Base-by-base conservation (phyloP, 2,797 vertebrate genomes). In the Discoglossus pictus region DNA sequence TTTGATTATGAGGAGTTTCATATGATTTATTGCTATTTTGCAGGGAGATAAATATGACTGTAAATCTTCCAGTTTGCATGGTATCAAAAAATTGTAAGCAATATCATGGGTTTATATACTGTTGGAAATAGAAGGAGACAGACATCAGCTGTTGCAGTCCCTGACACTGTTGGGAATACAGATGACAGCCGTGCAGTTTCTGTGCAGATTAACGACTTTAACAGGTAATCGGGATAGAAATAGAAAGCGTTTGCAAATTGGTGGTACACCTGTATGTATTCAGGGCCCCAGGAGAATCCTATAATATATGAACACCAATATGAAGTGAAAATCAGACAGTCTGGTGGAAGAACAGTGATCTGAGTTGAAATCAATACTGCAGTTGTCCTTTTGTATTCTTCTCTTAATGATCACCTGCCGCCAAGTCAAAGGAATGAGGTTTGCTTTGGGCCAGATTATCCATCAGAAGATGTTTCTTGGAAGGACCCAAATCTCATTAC, bases 61-160 rank as follows among this genome's bases (percentile, higher is more conserved):
- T n/a, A 25, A 31, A 60, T 43, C 27, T 62, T 21, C 20, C 25
- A 15, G 39, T 23, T 23, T 47, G n/a, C 27, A 18, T 10, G 20
- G 9, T 52, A 35, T 27, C 6, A 34, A 15, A 10, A 34, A 34
- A 20, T 17, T 17, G 27, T 47, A 48, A 46, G 15, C 42, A 36
- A 7, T 8, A 31, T 54, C 15, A 12, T 20, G 42, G 40, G 47
- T 46, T 25, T 52, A 89, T 83, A 82, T 85, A 79, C 72, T 63
- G 23, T 58, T 74, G 86, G 84, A 82, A 73, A 71, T 76, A 64
- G 44, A 75, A 67, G 79, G 78, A 78, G 79, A 65, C 69, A 76
- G 67, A 69, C 76, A 74, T 79, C 71, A 78, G 77, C 77, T 82
- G 74, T 65, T 73, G 63, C 36, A 60, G 70, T 25, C 34, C 31